A percentile compares a stretch with the other conserved stretches of the same genome.
These are phyloP conservation scores for Elgonia sp. DNA, from an alignment of 2,888 invertebrate genomes.

Conservation along the genomic window DNA sequence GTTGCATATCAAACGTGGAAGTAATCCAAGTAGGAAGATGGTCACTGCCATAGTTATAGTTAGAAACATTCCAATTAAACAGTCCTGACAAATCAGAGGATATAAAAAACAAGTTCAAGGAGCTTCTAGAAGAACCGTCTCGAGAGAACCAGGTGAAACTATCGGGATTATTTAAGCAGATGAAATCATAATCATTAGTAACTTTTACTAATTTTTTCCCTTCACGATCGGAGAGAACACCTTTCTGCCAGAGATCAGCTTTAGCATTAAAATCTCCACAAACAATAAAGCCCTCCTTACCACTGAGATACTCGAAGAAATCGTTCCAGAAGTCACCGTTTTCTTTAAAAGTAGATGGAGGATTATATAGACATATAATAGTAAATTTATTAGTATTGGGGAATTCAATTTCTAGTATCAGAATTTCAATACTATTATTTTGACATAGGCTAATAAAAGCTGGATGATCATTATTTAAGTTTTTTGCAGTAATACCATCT, in stretches of 20 bases:
- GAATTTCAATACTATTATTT: background rate
- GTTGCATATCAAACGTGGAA: background rate
- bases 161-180: conserved; percentile 29
- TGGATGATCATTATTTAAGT: background rate
- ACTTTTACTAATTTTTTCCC: background rate
- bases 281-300: background rate
- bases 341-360: background rate
- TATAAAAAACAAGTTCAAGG: conserved; percentile 13
- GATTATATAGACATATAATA: background rate
- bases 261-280: conserved; percentile 38
- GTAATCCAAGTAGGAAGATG: conserved; percentile 25
- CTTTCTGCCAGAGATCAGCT: conserved; percentile 10
- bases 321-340: background rate
- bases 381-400: background rate
- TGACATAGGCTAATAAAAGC: background rate
- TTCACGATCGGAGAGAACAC: background rate
- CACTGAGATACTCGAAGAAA: background rate
- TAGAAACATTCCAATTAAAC: background rate
- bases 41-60: conserved; percentile 13
- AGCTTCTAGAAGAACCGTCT: background rate
- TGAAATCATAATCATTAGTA: conserved; percentile 7
- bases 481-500: background rate
- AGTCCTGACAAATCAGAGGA: conserved; percentile 16
- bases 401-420: background rate
- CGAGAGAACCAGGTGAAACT: conserved; percentile 26